Evolutionary conservation across 2,888 invertebrate genomes (phyloP).

Genomic region (Oithona nana): DNA sequence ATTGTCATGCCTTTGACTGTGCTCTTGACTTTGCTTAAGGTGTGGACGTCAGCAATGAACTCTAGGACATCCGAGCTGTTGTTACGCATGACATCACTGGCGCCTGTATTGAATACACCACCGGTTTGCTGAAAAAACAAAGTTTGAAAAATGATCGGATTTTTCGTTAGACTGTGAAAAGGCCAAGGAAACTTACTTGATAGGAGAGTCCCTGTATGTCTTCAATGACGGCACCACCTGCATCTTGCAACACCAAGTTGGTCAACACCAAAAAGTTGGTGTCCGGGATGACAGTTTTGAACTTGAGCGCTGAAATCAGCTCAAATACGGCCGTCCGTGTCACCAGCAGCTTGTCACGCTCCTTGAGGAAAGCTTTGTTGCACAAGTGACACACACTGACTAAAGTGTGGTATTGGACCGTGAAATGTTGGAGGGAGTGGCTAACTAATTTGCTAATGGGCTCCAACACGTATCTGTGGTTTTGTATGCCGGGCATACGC

Average conservation of each 20-base stretch:
- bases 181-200: background rate
- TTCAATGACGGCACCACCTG: constrained; percentile 26
- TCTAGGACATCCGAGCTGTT: constrained; percentile 83
- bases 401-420: constrained; percentile 42
- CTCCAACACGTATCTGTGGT: constrained; percentile 46
- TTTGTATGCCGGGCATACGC: constrained; percentile 8
- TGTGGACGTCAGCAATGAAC: constrained; percentile 85
- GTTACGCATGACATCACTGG: constrained; percentile 80
- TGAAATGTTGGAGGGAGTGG: constrained; percentile 73
- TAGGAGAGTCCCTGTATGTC: constrained; percentile 36
- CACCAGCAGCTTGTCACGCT: constrained; percentile 79
- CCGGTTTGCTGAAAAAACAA: background rate
- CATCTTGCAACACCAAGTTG: constrained; percentile 57
- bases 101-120: constrained; percentile 42
- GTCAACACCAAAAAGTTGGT: constrained; percentile 79
- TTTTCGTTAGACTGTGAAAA: background rate
- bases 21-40: constrained; percentile 82
- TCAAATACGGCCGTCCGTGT: constrained; percentile 83
- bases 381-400: constrained; percentile 77
- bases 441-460: constrained; percentile 87
- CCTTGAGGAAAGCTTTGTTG: constrained; percentile 69
- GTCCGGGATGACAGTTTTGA: constrained; percentile 83
- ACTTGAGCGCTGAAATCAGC: constrained; percentile 81
- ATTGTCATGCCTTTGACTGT: constrained; percentile 25
- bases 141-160: background rate